Percentiles rank a stretch among this genome's conserved stretches.
phyloP scores from a whole-genome alignment of 2,888 invertebrate genomes.

The Dromius quadrimaculatus region DNA sequence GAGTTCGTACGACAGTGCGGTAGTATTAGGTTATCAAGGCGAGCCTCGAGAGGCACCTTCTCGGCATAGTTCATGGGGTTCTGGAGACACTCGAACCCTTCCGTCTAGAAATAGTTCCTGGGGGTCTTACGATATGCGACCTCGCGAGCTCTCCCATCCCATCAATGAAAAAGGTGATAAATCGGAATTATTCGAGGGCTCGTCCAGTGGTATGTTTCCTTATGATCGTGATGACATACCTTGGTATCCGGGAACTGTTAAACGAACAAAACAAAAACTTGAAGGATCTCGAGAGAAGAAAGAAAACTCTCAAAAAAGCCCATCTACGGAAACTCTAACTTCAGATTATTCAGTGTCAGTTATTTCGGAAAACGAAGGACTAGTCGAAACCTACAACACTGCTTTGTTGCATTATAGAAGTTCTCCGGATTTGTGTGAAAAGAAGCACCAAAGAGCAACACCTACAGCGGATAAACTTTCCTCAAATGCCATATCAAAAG shows the following conservation, averaged over 20 bases:
- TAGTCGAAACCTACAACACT: conserved; percentile 60
- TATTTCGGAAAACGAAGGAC: conserved; percentile 54
- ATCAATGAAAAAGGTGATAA: conserved; percentile 63
- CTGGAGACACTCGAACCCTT: conserved; percentile 75
- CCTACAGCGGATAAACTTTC: conserved; percentile 56
- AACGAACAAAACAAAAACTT: conserved; percentile 76
- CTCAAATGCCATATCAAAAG: conserved; percentile 74
- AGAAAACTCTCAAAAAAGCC: conserved; percentile 58
- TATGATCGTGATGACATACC: conserved; percentile 74
- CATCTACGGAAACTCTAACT: conserved; percentile 63
- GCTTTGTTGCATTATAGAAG: conserved; percentile 61
- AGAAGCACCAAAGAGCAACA: conserved; percentile 40
- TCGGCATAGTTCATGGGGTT: conserved; percentile 86
- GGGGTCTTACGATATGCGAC: conserved; percentile 78
- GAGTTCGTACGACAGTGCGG: conserved; percentile 83
- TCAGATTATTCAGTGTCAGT: conserved; percentile 57
- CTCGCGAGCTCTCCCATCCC: conserved; percentile 61
- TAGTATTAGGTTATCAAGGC: conserved; percentile 71
- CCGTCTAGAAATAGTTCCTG: conserved; percentile 79
- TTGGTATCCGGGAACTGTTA: conserved; percentile 78
- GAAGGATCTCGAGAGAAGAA: conserved; percentile 68
- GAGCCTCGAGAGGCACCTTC: conserved; percentile 74
- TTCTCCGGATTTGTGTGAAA: conserved; percentile 57
- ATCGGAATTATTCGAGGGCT: conserved; percentile 57
- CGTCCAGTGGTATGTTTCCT: conserved; percentile 69